Evolutionary conservation across 2,797 vertebrate species (phyloP).

Genomic region (Arrhamphus sclerolepis): DNA sequence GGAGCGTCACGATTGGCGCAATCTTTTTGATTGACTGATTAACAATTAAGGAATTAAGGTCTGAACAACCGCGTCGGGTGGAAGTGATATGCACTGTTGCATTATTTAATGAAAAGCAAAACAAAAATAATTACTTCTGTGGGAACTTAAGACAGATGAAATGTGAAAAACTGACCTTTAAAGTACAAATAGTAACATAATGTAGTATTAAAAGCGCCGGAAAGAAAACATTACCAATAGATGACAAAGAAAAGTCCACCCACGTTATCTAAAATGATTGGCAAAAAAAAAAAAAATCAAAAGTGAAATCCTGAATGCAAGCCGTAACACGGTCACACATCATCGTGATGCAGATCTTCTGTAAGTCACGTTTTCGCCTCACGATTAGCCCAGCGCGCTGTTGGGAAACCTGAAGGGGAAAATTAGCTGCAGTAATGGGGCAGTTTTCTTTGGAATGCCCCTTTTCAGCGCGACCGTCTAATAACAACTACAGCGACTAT

Average conservation of each 20-base stretch:
- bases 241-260: conserved; percentile 11
- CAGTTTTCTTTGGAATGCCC: conserved; percentile 73
- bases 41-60: neutral
- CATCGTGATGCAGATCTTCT: conserved; percentile 43
- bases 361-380: conserved; percentile 46
- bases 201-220: neutral
- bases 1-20: neutral
- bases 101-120: neutral
- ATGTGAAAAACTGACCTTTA: neutral
- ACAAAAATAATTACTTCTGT: neutral
- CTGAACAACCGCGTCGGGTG: neutral
- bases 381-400: conserved; percentile 31
- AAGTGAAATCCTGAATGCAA: conserved; percentile 12
- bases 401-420: conserved; percentile 61
- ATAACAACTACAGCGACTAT: conserved; percentile 51
- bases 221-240: too few relatives aligned
- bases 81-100: neutral
- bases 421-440: conserved; percentile 57
- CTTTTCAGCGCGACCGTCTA: conserved; percentile 48
- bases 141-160: too few relatives aligned
- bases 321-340: conserved; percentile 9
- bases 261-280: conserved; percentile 26
- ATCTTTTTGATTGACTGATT: neutral
- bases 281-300: conserved; percentile 7
- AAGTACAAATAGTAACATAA: conserved; percentile 5